Base-by-base conservation (phyloP, 2,797 vertebrate species). In the Momotus momota region DNA sequence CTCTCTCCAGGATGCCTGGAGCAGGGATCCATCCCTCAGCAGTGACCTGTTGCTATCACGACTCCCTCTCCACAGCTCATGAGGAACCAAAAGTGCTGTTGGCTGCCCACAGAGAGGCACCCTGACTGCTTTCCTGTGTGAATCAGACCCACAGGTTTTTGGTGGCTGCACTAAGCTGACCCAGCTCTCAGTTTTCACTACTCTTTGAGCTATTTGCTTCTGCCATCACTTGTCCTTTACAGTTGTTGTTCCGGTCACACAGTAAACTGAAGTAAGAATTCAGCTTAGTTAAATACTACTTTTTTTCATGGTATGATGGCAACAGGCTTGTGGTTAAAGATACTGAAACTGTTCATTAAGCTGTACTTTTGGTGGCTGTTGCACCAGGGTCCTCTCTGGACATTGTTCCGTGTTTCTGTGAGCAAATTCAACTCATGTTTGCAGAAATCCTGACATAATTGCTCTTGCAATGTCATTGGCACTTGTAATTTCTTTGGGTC, bases 51-150 rank as follows among this genome's bases (percentile, higher is more conserved):
- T 81, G 52, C 38, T 21, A 14, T n/a, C 49, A n/a, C 0, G 1
- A 10, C 75, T 80, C 41, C 29, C 13, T 20, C 40, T 78, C 27
- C 9, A 27, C 33, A 64, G 33, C n/a, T 67, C 2, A 0, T 35
- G 40, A 62, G 49, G 60, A 73, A 31, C 18, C 7, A 41, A 46
- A 87, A 87, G 20, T 1, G 1, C 33, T 52, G 22, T 29, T 1
- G 3, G 38, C 17, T 38, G 38, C 1, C 0, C 31, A 15, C 0
- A 1, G 27, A 61, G 49, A 58, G 45, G 33, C 33, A 29, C 12
- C 6, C 84, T 23, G 72, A 7, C 48, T 58, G 27, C 54, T 62
- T 75, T 49, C 12, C 19, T 0, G 0, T 23, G 21, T 60, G 23
- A 48, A 49, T 73, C 27, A 31, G 46, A 69, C 45, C 20, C 25